A percentile compares a stretch with the other conserved stretches of the same genome.
phyloP scores from a whole-genome alignment of 1,140 invertebrate genomes.

The Bombus balteatus region DNA sequence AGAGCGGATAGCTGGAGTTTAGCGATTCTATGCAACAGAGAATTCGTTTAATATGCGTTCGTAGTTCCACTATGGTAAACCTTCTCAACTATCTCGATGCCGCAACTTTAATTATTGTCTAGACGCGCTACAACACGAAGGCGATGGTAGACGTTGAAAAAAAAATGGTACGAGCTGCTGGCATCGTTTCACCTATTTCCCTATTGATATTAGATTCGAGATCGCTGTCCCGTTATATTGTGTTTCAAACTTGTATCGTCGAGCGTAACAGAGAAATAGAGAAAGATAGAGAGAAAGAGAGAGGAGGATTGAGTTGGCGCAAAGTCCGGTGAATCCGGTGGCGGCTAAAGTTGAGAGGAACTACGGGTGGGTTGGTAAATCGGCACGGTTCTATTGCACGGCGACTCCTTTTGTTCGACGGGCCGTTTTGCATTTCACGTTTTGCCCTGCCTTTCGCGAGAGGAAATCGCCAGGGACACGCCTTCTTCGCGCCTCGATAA shows the following conservation, averaged over 20 bases:
- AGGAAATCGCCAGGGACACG: slow-evolving; percentile 21
- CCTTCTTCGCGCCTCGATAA: slow-evolving; percentile 5
- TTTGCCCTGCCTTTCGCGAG: background rate
- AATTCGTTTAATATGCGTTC: background rate
- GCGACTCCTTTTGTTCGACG: slow-evolving; percentile 18
- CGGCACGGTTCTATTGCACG: background rate
- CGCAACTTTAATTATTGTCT: too few species aligned
- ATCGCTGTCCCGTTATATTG: background rate
- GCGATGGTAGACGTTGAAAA: background rate
- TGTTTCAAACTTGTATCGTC: background rate
- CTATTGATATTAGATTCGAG: background rate
- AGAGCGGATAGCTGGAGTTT: background rate
- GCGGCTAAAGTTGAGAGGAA: slow-evolving; percentile 1
- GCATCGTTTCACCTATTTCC: background rate
- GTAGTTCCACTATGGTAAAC: background rate
- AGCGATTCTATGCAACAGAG: background rate
- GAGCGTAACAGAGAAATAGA: too few species aligned
- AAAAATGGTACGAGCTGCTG: background rate
- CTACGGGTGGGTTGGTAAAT: background rate
- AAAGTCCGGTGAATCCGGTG: background rate
- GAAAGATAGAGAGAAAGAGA: background rate
- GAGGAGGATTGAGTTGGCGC: background rate
- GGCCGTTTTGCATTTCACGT: slow-evolving; percentile 22
- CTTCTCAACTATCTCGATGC: background rate
- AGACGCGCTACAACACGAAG: too few species aligned